Conservation (phyloP, 2,113 vertebrate species). For the Pampusana beccarii region DNA sequence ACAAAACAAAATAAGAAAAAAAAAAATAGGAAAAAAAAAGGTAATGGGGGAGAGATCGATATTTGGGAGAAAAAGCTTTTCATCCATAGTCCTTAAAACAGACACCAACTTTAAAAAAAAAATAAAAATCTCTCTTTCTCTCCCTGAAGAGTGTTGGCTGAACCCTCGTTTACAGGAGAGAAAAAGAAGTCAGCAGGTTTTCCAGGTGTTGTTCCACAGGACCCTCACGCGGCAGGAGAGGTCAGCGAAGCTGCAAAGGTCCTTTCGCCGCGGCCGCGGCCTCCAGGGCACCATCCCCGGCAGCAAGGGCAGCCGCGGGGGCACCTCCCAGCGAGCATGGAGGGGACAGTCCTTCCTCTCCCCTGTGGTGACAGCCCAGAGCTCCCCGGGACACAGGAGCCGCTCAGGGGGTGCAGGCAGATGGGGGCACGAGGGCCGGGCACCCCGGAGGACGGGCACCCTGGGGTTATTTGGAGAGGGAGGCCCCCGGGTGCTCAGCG, state of each 20-base stretch:
- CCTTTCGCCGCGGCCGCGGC: not conserved
- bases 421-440: not conserved
- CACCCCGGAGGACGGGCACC: not conserved
- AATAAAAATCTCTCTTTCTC: not conserved
- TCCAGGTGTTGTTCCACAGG: not conserved
- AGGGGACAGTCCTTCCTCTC: not conserved
- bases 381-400: not conserved
- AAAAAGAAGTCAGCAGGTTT: constrained; percentile 51
- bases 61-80: not conserved
- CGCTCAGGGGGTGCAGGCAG: not conserved
- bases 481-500: not conserved
- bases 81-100: not conserved
- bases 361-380: not conserved
- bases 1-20: not conserved
- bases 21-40: not conserved
- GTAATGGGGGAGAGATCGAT: rapidly evolving
- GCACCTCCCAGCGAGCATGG: not conserved
- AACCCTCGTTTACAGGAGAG: not conserved
- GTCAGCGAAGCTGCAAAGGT: not conserved
- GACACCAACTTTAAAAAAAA: not conserved
- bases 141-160: not conserved
- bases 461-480: constrained; percentile 63
- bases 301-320: not conserved
- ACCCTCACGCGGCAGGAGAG: rapidly evolving
- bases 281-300: not conserved